Base-by-base conservation (phyloP, 2,113 vertebrate species). In the Terrapene triunguis region DNA sequence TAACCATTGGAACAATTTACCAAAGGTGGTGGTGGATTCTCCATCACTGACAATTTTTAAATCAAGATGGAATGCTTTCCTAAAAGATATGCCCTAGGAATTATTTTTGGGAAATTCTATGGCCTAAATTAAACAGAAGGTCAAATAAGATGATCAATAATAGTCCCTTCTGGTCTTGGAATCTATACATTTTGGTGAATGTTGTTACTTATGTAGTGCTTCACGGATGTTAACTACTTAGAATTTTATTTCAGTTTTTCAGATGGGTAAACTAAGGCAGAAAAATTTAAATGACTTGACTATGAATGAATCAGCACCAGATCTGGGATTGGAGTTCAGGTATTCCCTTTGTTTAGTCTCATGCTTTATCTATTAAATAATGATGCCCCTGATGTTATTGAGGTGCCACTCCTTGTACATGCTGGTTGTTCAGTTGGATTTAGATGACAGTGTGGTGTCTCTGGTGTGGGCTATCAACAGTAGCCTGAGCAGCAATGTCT, bases 211-310 rank as follows among this genome's bases (percentile, higher is more conserved):
- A 69, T 81, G 80, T 54, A 90, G 32, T 54, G 80, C 24, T 90
- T 96, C 91, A 57, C 44, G 92, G 88, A 92, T 83, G 19, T 90
- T 93, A 92, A 82, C 5, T 74, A 87, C 5, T 84, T 72, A 17
- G 29, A 35, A 79, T 92, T 94, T 93, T 88, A 80, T 80, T 47
- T 86, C 85, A 72, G 22, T 80, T 92, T 96, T 76, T 81, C 19
- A 57, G 74, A n/a, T 10, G 17, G 9, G 35, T 44, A 95, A 95
- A 84, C 50, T 42, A 89, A 84, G 25, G 8, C 8, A 88, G 22
- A 88, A 92, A 89, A 88, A 5, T 32, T 93, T 93, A 92, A 22
- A 88, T 78, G 62, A 69, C 38, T 82, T 93, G 57, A 57, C 53
- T 96, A 80, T 84, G 89, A 90, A 94, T 22, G 27, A 76, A n/a